Base-by-base conservation (phyloP, 1,140 invertebrate genomes). In the Piezodorus guildinii region DNA sequence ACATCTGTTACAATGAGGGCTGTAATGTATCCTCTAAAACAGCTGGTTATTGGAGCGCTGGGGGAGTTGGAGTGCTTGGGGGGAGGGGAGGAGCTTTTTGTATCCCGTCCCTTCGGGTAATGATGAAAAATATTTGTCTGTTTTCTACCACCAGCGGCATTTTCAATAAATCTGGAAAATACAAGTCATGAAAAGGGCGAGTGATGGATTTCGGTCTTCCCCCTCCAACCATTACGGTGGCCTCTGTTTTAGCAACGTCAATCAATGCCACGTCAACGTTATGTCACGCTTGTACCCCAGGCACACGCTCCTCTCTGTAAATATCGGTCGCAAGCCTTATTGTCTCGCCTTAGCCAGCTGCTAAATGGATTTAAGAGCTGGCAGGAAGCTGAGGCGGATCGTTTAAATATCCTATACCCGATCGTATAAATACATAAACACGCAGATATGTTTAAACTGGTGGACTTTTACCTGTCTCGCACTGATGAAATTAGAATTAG, bases 61-160 rank as follows among this genome's bases (percentile, higher is more conserved):
- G 16, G 46, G 46, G 46, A 12, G 45, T 3, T 17, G 46, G 34
- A 12, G 34, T 39, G 9, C 6, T 10, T 10, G 15, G n/a, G 46
- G 21, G 46, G 3, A n/a, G 46, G 46, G 46, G n/a, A n/a, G 21
- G 16, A 14, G 21, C n/a, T 49, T 21, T 49, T 21, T 49, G n/a
- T 49, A 17, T 6, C 46, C 21, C 10, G 5, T n/a, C 5, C n/a
- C n/a, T 17, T 6, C 2, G 21, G 17, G 21, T 49, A 49, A 49
- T 49, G 46, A 49, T 49, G 46, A 49, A 49, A 49, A 49, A 49
- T 49, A 49, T 49, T 49, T 49, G 46, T 49, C 46, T 49, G 46
- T 49, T 49, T 49, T 49, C n/a, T 49, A 17, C n/a, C n/a, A 3
- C 2, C 21, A 3, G 46, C 6, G 46, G 46, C 46, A 49, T 49